Base-by-base conservation (phyloP, 2,888 invertebrate species). In the Andrena chrysosceles region DNA sequence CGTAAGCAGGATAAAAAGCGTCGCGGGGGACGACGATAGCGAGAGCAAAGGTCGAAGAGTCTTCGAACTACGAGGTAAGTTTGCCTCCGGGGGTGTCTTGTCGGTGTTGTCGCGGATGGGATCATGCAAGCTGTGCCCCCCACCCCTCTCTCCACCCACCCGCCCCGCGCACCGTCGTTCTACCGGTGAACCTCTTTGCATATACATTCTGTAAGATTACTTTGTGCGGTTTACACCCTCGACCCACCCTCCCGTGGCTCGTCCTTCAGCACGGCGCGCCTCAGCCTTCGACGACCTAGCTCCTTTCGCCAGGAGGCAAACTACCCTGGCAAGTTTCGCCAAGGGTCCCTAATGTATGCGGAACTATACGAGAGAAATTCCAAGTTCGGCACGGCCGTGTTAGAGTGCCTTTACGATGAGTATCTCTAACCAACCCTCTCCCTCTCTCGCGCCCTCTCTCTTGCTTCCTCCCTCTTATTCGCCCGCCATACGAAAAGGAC, bases 141-240 rank as follows among this genome's bases (percentile, higher is more conserved):
- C 70, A 56, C 64, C 56, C 81, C 76, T 75, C 54, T 74, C 73
- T 72, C 69, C 78, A 54, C 68, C 70, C 74, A 74, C 85, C 79
- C 31, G 31, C 54, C 54, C 69, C 86, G 74, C 60, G 33, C 42
- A 52, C 74, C 71, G 49, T 52, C 73, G 64, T 76, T 82, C 29
- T 69, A 80, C 64, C 85, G 77, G 64, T 62, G 86, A 89, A 88
- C 93, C 93, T 93, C 94, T 94, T 94, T 93, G 94, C 94, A 94
- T 94, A 94, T 94, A 94, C 94, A 94, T 93, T 93, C 94, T 94
- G 94, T 94, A 94, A 94, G 93, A 94, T 94, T 94, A 94, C 94
- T 93, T 94, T 93, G 92, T 91, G 93, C 92, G 93, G 93, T 93
- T 94, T 93, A 93, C 93, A 93, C 93, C 92, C 93, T 89, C 80